Evolutionary conservation across 2,797 vertebrate species (phyloP).

Genomic region (Acrossocheilus fasciatus): DNA sequence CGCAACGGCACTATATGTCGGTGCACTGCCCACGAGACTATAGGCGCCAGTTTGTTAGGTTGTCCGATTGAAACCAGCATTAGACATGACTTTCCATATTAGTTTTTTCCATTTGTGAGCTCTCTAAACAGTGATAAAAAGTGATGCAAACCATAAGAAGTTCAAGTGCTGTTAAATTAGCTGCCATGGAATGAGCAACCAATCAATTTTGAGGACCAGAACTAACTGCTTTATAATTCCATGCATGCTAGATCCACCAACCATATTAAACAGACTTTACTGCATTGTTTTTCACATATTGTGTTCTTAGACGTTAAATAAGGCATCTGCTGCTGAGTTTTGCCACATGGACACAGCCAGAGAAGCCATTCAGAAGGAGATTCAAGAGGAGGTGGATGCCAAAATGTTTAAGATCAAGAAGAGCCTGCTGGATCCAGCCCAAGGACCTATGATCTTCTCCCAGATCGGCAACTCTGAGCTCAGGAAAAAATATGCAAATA

Average conservation of each 20-base stretch:
- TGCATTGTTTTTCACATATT: not conserved
- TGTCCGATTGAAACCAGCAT: no score
- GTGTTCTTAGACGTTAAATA: constrained; percentile 69
- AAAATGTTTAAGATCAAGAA: constrained; percentile 78
- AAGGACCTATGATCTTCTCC: constrained; percentile 64
- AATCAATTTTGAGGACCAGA: not conserved
- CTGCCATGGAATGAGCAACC: not conserved
- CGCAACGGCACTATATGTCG: not conserved
- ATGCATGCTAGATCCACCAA: not conserved
- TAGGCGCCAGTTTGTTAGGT: no score
- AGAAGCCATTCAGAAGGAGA: constrained; percentile 75
- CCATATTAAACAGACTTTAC: not conserved
- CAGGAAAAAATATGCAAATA: constrained; percentile 73
- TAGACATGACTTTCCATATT: no score
- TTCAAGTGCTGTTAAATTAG: not conserved
- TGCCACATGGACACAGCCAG: constrained; percentile 66
- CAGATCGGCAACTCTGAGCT: constrained; percentile 70
- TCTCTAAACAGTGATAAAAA: not conserved
- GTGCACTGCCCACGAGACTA: not conserved
- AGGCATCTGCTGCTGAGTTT: constrained; percentile 67
- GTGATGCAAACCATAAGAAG: not conserved
- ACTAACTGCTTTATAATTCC: not conserved
- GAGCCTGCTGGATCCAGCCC: constrained; percentile 69
- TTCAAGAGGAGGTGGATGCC: constrained; percentile 75
- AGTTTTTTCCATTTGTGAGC: no score